Conservation (phyloP, 2,888 invertebrate genomes). For the Apodemia duryi region DNA sequence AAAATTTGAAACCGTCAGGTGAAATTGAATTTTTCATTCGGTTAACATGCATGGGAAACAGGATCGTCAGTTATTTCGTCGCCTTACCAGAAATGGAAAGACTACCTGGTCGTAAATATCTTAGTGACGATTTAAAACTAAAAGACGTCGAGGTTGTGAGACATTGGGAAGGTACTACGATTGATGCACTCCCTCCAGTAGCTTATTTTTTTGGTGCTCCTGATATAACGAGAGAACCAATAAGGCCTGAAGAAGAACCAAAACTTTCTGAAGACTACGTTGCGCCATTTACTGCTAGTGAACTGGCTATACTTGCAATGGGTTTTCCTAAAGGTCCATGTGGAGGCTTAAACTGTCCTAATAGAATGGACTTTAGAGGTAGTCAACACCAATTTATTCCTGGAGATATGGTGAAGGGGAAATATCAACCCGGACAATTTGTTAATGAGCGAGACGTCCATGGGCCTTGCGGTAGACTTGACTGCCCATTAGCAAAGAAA, state of each 20-base stretch:
- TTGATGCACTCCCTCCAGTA: conserved; percentile 61
- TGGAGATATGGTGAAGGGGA: conserved; percentile 60
- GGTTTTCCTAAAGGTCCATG: conserved; percentile 73
- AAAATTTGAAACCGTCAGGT: conserved; percentile 65
- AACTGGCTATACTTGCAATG: conserved; percentile 66
- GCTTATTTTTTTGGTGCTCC: conserved; percentile 68
- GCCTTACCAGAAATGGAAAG: conserved; percentile 68
- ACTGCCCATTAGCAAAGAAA: conserved; percentile 70
- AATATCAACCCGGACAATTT: conserved; percentile 65
- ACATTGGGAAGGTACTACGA: conserved; percentile 68
- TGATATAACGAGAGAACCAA: conserved; percentile 61
- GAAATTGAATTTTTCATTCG: conserved; percentile 63
- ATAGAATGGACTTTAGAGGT: conserved; percentile 66
- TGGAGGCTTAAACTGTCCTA: conserved; percentile 67
- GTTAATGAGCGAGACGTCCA: conserved; percentile 70
- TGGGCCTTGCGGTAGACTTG: conserved; percentile 68
- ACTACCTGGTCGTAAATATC: conserved; percentile 65
- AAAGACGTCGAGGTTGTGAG: conserved; percentile 69
- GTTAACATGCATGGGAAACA: conserved; percentile 63
- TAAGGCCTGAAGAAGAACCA: conserved; percentile 48
- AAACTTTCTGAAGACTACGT: conserved; percentile 57
- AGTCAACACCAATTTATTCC: conserved; percentile 68
- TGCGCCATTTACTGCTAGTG: conserved; percentile 61
- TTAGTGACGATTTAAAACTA: conserved; percentile 58
- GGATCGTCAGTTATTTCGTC: conserved; percentile 58